phyloP scores from a whole-genome alignment of 2,797 vertebrate species.

The Chromis chromis region DNA sequence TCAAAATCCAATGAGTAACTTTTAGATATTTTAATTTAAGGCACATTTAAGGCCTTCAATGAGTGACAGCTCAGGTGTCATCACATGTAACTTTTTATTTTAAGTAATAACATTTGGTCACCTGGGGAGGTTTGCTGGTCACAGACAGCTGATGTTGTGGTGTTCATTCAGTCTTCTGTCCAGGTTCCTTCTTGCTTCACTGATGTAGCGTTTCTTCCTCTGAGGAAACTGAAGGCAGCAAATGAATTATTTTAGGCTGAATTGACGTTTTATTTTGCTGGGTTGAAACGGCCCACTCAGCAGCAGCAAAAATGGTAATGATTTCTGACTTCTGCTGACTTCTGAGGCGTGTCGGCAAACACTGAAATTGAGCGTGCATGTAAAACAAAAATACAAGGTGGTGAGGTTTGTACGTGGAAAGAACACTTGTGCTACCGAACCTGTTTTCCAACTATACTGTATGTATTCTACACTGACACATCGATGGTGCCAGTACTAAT shows the following conservation, averaged over 20 bases:
- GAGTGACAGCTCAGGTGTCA: not conserved
- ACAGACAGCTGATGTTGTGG: not conserved
- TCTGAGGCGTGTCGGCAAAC: not conserved
- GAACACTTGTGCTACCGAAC: not conserved
- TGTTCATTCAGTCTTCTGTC: slow-evolving; percentile 24
- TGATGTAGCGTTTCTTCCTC: not conserved
- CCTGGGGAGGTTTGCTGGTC: no score
- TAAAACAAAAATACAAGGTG: slow-evolving; percentile 9
- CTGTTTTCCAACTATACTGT: not conserved
- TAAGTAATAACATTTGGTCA: not conserved
- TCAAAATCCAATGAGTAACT: not conserved
- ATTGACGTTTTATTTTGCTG: not conserved
- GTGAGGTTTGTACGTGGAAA: not conserved
- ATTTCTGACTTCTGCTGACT: slow-evolving; percentile 2
- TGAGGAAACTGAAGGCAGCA: not conserved
- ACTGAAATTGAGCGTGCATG: slow-evolving; percentile 8
- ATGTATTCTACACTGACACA: not conserved
- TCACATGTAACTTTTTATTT: no score
- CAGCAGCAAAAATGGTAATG: not conserved
- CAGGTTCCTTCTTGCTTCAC: not conserved
- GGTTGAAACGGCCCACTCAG: not conserved
- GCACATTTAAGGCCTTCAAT: not conserved
- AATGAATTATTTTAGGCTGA: not conserved
- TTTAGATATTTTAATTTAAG: not conserved
- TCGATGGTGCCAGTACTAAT: not conserved